Conservation (phyloP, 2,888 invertebrate species). For the Drosophila colorata region DNA sequence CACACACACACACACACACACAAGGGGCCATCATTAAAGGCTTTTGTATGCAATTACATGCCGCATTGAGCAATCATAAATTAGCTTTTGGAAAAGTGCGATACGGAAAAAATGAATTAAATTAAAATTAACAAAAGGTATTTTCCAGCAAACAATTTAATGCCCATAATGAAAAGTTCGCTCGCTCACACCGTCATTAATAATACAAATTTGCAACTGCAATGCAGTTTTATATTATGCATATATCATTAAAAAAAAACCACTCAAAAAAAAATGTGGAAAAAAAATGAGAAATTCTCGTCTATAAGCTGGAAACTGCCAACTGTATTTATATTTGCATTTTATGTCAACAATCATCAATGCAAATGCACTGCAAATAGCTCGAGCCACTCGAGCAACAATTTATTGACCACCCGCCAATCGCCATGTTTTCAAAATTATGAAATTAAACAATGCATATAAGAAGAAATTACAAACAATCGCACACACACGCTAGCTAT, state of each 20-base stretch:
- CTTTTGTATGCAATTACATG: conserved; percentile 81
- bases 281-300: conserved; percentile 17
- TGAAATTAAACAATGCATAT: conserved; percentile 10
- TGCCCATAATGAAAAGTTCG: conserved; percentile 59
- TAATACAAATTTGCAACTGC: conserved; percentile 59
- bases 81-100: conserved; percentile 67
- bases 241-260: conserved; percentile 33
- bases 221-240: conserved; percentile 42
- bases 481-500: too few relatives aligned
- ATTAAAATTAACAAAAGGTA: conserved; percentile 77
- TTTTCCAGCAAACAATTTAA: conserved; percentile 66
- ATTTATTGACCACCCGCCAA: conserved; percentile 27
- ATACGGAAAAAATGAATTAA: conserved; percentile 57
- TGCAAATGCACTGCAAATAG: conserved; percentile 67
- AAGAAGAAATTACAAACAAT: neutral
- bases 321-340: conserved; percentile 63
- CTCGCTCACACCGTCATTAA: conserved; percentile 53
- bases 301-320: conserved; percentile 49
- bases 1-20: conserved; percentile 18
- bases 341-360: conserved; percentile 81
- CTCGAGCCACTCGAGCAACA: conserved; percentile 33
- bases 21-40: conserved; percentile 61
- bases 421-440: conserved; percentile 26
- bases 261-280: neutral
- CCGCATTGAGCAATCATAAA: conserved; percentile 79